These are phyloP conservation scores for Staurois parvus DNA, from an alignment of 2,797 vertebrate species.

Conservation along the genomic window DNA sequence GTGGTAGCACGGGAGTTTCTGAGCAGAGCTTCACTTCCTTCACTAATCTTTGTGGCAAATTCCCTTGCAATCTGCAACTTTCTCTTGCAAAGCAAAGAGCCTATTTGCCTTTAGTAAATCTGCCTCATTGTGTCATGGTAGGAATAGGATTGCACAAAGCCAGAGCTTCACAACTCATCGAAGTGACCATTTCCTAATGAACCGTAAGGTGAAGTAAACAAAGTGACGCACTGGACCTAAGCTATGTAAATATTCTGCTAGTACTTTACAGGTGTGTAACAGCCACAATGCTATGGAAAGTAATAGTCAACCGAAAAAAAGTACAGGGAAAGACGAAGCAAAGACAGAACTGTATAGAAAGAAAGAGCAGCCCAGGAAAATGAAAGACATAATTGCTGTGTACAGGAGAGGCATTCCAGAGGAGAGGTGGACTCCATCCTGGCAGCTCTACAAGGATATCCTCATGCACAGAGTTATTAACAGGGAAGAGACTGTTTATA, in stretches of 20 bases:
- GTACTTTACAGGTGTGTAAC: constrained; percentile 11
- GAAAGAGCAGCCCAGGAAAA: not conserved
- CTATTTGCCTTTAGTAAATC: too few species aligned
- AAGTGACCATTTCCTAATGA: not conserved
- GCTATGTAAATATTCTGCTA: constrained; percentile 3
- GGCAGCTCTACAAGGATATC: constrained; percentile 46
- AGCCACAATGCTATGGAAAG: not conserved
- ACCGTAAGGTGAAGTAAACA: not conserved
- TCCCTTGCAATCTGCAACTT: too few species aligned
- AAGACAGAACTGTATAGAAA: not conserved
- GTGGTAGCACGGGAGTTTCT: too few species aligned
- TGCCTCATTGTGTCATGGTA: too few species aligned
- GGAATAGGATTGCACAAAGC: too few species aligned
- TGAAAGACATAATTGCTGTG: constrained; percentile 25
- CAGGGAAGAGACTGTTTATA: constrained; percentile 22
- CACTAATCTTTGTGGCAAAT: too few species aligned
- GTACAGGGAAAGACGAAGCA: not conserved
- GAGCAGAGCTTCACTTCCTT: too few species aligned
- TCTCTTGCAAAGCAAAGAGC: too few species aligned
- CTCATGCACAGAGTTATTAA: constrained; percentile 26
- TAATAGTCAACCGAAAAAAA: not conserved
- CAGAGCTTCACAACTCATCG: not conserved
- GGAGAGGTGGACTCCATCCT: constrained; percentile 23
- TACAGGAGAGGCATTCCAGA: constrained; percentile 16
- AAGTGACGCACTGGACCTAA: not conserved